These are phyloP conservation scores for Arion vulgaris DNA, from an alignment of 1,140 invertebrate genomes.

Conservation along the genomic window DNA sequence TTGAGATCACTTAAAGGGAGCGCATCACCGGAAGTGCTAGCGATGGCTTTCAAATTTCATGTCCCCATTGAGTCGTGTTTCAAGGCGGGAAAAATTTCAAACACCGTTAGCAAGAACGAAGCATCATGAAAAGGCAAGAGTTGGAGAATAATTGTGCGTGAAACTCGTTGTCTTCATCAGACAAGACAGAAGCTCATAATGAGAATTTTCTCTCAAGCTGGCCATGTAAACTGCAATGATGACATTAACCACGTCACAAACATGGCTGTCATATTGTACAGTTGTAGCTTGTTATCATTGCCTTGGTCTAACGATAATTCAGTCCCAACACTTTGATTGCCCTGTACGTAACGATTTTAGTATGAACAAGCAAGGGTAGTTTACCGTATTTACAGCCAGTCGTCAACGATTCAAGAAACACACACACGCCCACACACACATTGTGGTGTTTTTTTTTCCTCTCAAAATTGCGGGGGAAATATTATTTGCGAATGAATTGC, in stretches of 20 bases:
- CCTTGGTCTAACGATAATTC: background rate
- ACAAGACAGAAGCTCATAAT: background rate
- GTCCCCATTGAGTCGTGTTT: background rate
- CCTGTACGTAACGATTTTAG: background rate
- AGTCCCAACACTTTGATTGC: background rate
- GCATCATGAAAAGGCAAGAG: background rate
- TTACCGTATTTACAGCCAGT: too few relatives aligned
- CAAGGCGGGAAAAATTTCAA: background rate
- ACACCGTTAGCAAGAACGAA: background rate
- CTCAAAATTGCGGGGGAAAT: too few relatives aligned
- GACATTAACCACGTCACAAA: background rate
- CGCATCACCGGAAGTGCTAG: background rate
- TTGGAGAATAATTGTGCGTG: background rate
- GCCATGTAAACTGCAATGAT: background rate
- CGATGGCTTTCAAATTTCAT: constrained; percentile 5
- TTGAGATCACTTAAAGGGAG: constrained; percentile 21
- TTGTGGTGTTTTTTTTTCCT: too few relatives aligned
- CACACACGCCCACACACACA: too few relatives aligned
- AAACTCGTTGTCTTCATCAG: background rate
- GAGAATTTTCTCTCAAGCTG: background rate
- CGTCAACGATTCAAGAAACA: too few relatives aligned
- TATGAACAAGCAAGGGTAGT: background rate
- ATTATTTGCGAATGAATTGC: too few relatives aligned
- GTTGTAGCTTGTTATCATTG: background rate
- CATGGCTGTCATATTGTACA: background rate